Evolutionary conservation across 2,113 vertebrate species (phyloP).

Genomic region (Solenodon paradoxus): DNA sequence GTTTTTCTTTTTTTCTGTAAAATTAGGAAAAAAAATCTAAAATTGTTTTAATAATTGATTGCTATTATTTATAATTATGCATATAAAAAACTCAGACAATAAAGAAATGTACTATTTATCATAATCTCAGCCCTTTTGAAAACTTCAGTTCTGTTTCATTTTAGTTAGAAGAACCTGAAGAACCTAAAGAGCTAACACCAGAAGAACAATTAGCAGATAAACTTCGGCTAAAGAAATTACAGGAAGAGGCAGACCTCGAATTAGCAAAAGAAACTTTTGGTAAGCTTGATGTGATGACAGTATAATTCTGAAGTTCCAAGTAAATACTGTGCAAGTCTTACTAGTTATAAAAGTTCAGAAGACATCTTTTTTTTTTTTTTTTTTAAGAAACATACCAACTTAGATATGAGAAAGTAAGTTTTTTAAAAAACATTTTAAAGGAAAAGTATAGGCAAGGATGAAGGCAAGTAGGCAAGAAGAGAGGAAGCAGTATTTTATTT

Average conservation of each 20-base stretch:
- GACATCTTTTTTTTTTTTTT: not conserved
- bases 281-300: constrained; percentile 69
- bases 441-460: too few species aligned
- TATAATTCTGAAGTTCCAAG: not conserved
- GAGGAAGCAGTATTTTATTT: too few species aligned
- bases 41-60: not conserved
- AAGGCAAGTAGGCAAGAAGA: too few species aligned
- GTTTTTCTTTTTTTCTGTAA: not conserved
- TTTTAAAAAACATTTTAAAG: too few species aligned
- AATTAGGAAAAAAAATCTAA: not conserved
- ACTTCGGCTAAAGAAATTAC: constrained; percentile 92
- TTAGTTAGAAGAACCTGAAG: constrained; percentile 85
- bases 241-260: constrained; percentile 95
- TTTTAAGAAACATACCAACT: not conserved
- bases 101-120: not conserved
- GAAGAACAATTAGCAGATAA: constrained; percentile 94
- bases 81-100: not conserved
- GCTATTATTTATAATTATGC: not conserved
- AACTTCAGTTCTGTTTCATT: constrained; percentile 29
- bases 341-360: not conserved
- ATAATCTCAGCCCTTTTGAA: constrained; percentile 1
- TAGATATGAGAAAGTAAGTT: too few species aligned
- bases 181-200: constrained; percentile 82
- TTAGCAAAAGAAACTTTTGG: constrained; percentile 97
- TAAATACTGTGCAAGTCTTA: not conserved